Evolutionary conservation across 2,888 invertebrate species (phyloP).

Genomic region (Leptopilina drosophilae): DNA sequence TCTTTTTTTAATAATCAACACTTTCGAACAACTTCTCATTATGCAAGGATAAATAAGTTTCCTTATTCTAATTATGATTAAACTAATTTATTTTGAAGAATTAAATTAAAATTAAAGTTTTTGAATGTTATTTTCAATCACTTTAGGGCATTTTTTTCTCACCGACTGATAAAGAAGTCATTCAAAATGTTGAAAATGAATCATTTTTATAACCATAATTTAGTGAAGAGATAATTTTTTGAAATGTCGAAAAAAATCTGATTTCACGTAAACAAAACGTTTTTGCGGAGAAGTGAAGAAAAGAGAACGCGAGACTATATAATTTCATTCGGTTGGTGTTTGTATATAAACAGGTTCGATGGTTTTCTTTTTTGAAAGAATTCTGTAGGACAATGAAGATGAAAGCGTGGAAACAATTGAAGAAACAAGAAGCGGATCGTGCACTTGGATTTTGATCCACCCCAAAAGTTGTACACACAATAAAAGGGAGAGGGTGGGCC

Average conservation of each 20-base stretch:
- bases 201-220: too few relatives aligned
- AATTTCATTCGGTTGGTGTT: background rate
- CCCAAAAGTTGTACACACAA: constrained; percentile 37
- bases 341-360: constrained; percentile 22
- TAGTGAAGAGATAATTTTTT: too few relatives aligned
- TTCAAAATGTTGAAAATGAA: too few relatives aligned
- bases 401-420: constrained; percentile 2
- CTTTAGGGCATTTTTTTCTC: too few relatives aligned
- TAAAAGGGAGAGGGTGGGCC: constrained; percentile 55
- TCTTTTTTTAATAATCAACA: too few relatives aligned
- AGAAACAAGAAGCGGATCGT: constrained; percentile 26
- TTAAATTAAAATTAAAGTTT: too few relatives aligned
- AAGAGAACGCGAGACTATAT: background rate
- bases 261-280: background rate
- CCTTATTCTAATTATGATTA: too few relatives aligned
- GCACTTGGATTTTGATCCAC: constrained; percentile 50
- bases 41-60: background rate
- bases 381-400: background rate
- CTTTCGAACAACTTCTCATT: background rate
- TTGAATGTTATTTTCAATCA: too few relatives aligned
- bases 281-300: background rate
- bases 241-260: too few relatives aligned
- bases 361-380: background rate
- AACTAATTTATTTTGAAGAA: too few relatives aligned
- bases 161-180: too few relatives aligned